Conservation (phyloP, 2,888 invertebrate species). For the Macropis europaea region DNA sequence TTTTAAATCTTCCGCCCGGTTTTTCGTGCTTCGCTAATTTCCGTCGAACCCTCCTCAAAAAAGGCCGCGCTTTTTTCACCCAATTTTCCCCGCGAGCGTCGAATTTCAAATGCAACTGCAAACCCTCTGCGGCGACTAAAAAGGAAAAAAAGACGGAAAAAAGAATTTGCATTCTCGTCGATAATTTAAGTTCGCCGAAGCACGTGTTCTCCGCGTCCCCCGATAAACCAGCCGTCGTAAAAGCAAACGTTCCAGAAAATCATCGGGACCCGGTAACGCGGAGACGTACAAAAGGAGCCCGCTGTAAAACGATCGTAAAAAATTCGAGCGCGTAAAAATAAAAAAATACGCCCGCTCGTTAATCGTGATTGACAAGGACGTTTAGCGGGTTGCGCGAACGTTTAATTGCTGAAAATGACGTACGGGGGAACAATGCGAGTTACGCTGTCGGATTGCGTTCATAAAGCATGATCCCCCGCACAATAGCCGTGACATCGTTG, state of each 20-base stretch:
- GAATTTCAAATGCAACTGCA: too few relatives aligned
- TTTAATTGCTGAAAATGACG: conserved; percentile 49
- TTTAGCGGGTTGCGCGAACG: conserved; percentile 5
- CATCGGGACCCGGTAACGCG: conserved; percentile 11
- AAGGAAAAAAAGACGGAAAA: too few relatives aligned
- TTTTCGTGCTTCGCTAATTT: conserved; percentile 63
- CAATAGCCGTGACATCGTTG: neutral
- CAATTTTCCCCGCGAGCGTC: too few relatives aligned
- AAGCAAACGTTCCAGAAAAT: conserved; percentile 28
- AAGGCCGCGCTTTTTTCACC: too few relatives aligned
- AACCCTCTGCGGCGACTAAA: too few relatives aligned
- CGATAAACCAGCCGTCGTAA: conserved; percentile 14
- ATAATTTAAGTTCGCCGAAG: too few relatives aligned
- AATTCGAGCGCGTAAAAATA: neutral
- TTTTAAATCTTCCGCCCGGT: conserved; percentile 62
- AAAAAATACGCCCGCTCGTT: conserved; percentile 37
- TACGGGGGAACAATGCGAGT: conserved; percentile 1
- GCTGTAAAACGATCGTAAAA: conserved; percentile 27
- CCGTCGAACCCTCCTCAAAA: too few relatives aligned
- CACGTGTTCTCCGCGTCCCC: neutral
- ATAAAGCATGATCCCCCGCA: conserved; percentile 10
- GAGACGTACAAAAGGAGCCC: neutral
- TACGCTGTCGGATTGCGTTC: conserved; percentile 1
- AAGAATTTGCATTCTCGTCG: too few relatives aligned
- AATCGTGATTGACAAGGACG: conserved; percentile 43